Evolutionary conservation across 2,888 invertebrate genomes (phyloP).

Genomic region (Brenthis ino): DNA sequence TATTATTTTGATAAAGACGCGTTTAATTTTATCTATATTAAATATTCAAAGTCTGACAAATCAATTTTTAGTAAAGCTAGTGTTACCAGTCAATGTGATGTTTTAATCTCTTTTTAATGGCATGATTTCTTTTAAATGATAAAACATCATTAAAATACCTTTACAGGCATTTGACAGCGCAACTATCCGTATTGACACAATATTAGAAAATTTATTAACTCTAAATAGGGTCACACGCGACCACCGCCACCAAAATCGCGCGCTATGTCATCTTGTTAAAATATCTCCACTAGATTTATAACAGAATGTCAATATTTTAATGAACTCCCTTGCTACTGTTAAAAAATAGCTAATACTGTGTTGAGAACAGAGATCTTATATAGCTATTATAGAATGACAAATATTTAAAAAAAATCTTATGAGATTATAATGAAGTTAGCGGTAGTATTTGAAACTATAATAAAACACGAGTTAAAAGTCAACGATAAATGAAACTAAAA

Average conservation of each 20-base stretch:
- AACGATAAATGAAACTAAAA: conserved; percentile 15
- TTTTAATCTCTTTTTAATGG: neutral
- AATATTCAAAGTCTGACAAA: too few species aligned
- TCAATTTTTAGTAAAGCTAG: neutral
- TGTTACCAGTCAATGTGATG: neutral
- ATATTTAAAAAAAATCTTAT: too few species aligned
- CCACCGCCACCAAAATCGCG: conserved; percentile 43
- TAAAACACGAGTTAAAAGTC: neutral
- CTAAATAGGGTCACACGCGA: conserved; percentile 31
- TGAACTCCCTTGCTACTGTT: conserved; percentile 49
- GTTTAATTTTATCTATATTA: too few species aligned
- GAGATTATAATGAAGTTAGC: too few species aligned
- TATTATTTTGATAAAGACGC: too few species aligned
- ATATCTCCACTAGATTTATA: conserved; percentile 64
- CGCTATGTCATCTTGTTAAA: conserved; percentile 59
- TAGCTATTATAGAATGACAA: neutral
- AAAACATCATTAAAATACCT: conserved; percentile 37
- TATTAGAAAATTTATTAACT: conserved; percentile 34
- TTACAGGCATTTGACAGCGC: conserved; percentile 22
- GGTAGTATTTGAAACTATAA: neutral
- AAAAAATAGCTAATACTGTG: conserved; percentile 29
- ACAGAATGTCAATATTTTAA: conserved; percentile 59
- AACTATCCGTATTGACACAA: conserved; percentile 22
- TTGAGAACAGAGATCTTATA: neutral
- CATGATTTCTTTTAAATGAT: conserved; percentile 17